These are phyloP conservation scores for Anser cygnoides DNA, from an alignment of 2,113 vertebrate species.

Conservation along the genomic window DNA sequence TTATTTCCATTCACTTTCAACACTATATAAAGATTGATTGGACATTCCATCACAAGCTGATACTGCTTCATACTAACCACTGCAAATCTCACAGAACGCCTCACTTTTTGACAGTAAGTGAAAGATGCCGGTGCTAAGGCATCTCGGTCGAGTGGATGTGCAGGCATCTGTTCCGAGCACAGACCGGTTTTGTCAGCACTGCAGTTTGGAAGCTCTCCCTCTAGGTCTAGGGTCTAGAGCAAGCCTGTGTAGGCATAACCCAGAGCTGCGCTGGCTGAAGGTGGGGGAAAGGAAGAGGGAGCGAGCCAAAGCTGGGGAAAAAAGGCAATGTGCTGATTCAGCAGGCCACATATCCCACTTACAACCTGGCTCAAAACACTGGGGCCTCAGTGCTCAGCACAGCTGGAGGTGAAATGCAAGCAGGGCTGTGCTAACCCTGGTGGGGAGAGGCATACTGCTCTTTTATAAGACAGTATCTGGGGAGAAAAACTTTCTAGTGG, in stretches of 20 bases:
- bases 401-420: background rate
- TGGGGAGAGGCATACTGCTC: background rate
- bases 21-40: background rate
- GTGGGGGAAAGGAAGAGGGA: background rate
- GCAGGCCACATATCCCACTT: background rate
- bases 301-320: background rate
- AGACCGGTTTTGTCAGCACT: fast-evolving
- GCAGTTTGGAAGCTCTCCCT: background rate
- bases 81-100: background rate
- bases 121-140: background rate
- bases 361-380: background rate
- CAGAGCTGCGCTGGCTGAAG: background rate
- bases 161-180: background rate
- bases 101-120: background rate
- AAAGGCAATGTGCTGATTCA: background rate
- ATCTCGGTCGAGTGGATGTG: background rate
- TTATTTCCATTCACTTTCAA: background rate
- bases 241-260: background rate
- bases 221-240: background rate
- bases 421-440: background rate
- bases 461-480: background rate
- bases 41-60: background rate
- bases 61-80: background rate
- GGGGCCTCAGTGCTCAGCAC: background rate
- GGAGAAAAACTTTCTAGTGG: background rate